These are phyloP conservation scores for Lordiphosa fenestrarum DNA, from an alignment of 2,888 invertebrate genomes.

Conservation along the genomic window DNA sequence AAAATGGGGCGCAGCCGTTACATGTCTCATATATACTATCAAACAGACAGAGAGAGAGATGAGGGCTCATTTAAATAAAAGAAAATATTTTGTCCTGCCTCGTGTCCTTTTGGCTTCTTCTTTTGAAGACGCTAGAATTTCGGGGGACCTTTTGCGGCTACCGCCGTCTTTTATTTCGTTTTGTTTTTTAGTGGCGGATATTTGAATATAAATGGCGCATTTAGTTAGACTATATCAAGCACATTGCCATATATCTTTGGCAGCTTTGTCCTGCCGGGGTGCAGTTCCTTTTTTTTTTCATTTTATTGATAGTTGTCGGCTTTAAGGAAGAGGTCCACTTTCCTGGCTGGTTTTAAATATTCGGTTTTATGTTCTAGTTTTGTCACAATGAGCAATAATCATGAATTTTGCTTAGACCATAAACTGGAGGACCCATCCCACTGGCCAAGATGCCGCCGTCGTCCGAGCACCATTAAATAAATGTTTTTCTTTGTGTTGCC, in stretches of 20 bases:
- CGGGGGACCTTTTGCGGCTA: constrained; percentile 48
- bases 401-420: constrained; percentile 72
- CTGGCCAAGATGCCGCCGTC: constrained; percentile 10
- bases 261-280: constrained; percentile 29
- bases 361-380: constrained; percentile 74
- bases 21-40: constrained; percentile 40
- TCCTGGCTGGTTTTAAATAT: constrained; percentile 68
- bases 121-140: constrained; percentile 4
- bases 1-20: constrained; percentile 53
- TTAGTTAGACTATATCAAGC: constrained; percentile 77
- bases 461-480: constrained; percentile 70
- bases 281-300: neutral
- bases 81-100: constrained; percentile 66
- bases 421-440: constrained; percentile 23
- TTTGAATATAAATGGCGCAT: constrained; percentile 76
- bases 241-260: constrained; percentile 69
- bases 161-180: constrained; percentile 57
- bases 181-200: constrained; percentile 70
- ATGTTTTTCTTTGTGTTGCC: constrained; percentile 64
- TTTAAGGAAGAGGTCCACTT: constrained; percentile 35
- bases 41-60: constrained; percentile 38
- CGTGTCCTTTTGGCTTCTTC: constrained; percentile 42
- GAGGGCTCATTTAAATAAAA: constrained; percentile 70
- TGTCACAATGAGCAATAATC: constrained; percentile 75
- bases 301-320: constrained; percentile 61